A percentile compares a stretch with the other conserved stretches of the same genome.
These are phyloP conservation scores for Thalassarche chlororhynchos DNA, from an alignment of 2,113 vertebrate genomes.

Conservation along the genomic window DNA sequence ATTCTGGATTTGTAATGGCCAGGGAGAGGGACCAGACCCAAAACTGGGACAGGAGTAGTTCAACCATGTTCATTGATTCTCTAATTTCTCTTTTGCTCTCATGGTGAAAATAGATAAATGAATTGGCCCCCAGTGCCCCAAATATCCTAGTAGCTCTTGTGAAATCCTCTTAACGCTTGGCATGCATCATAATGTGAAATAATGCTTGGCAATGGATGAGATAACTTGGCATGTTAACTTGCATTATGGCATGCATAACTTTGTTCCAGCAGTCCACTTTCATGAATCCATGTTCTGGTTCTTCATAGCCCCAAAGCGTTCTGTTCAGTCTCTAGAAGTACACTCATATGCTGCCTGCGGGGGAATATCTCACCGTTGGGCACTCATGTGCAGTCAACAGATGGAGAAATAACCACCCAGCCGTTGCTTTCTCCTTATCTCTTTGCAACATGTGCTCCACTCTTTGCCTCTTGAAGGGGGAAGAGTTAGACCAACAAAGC, in stretches of 20 bases:
- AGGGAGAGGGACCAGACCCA: neutral
- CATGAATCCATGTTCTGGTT: neutral
- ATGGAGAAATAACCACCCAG: neutral
- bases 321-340: neutral
- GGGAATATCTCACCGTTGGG: neutral
- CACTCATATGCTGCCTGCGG: accelerated
- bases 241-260: neutral
- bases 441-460: neutral
- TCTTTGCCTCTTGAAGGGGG: neutral
- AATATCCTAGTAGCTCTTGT: neutral
- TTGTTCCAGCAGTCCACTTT: neutral
- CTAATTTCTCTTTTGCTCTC: neutral
- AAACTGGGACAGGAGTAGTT: neutral
- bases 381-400: neutral
- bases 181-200: neutral
- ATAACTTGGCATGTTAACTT: neutral
- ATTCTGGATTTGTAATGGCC: neutral
- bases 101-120: neutral
- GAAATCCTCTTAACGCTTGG: neutral
- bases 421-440: neutral
- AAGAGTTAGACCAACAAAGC: neutral
- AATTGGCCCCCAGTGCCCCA: neutral
- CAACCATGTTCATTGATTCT: neutral
- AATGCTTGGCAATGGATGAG: neutral
- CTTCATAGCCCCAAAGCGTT: neutral